Base-by-base conservation (phyloP, 2,797 vertebrate genomes). In the Ctenochaetus hawaiiensis region DNA sequence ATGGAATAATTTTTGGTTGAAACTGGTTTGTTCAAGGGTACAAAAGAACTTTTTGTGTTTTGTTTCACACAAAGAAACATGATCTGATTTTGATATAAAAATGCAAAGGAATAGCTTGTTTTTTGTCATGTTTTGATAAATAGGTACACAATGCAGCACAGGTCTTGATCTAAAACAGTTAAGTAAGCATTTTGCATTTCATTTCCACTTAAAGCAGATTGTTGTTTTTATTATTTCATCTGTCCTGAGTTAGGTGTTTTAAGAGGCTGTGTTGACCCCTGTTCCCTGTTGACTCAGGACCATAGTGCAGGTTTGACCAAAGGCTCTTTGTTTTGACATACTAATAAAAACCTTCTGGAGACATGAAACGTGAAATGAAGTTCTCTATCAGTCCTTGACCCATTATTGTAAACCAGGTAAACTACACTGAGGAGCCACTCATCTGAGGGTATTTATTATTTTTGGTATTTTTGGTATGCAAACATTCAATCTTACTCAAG, bases 271-370 rank as follows among this genome's bases (percentile, higher is more conserved):
- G 72, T 30, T 74, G 85, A 89, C 83, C 90, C 90, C 85, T 81
- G 56, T 78, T 75, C 80, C 86, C 80, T 93, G 91, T 94, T 94
- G 93, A 93, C 91, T 89, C 82, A 75, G 72, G 73, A 71, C 85
- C 88, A 82, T 80, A 85, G 88, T 80, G 66, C 80, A 82, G 86
- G 86, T 87, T 84, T 72, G 78, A 75, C 81, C 80, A 80, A 66
- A 74, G 77, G 56, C 45, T 79, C 82, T 81, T 81, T 91, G 86
- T 94, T 93, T 90, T 73, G 68, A 75, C 83, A 77, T 16, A 52
- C 85, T 93, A 94, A 95, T 85, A 49, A 81, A 85, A 95, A 94
- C 91, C 91, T 71, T 85, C 86, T 94, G 93, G 79, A 87, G 77
- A 81, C 85, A 68, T 47, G 22, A 20, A 47, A 30, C 30, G 23